phyloP scores from a whole-genome alignment of 2,113 vertebrate genomes.

The Sarotherodon lohbergeri region DNA sequence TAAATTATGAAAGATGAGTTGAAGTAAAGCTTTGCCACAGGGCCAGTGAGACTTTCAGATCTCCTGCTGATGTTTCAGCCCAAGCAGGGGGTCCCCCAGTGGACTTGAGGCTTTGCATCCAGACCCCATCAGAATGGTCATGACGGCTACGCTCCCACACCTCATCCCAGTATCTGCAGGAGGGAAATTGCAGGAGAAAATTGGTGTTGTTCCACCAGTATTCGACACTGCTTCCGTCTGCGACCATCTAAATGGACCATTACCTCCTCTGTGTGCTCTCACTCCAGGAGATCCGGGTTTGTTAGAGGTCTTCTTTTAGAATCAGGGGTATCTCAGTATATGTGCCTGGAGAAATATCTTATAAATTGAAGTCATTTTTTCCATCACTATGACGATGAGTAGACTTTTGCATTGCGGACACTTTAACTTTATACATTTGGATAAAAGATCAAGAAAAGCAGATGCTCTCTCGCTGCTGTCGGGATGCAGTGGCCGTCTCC shows the following conservation, averaged over 20 bases:
- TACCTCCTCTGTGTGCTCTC: constrained; percentile 55
- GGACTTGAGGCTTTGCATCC: constrained; percentile 2
- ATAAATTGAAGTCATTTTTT: constrained; percentile 11
- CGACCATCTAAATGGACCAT: constrained; percentile 60
- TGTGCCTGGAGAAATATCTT: neutral
- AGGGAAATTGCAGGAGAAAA: constrained; percentile 65
- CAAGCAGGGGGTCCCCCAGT: neutral
- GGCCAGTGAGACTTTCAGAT: neutral
- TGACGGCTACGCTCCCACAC: constrained; percentile 13
- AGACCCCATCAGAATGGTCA: constrained; percentile 29
- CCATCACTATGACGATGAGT: neutral
- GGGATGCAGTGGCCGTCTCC: neutral
- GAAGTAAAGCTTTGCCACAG: neutral
- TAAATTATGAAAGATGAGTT: constrained; percentile 5
- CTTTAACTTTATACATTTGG: neutral
- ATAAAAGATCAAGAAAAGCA: neutral
- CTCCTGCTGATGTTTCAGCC: neutral
- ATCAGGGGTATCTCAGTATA: constrained; percentile 2
- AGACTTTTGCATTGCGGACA: neutral
- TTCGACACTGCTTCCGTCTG: constrained; percentile 39
- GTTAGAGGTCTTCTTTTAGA: constrained; percentile 26
- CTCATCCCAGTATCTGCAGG: constrained; percentile 60
- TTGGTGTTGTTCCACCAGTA: constrained; percentile 63
- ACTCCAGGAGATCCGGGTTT: constrained; percentile 39
- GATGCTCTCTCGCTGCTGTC: neutral